phyloP scores from a whole-genome alignment of 2,113 vertebrate genomes.

The Amphilophus citrinellus region DNA sequence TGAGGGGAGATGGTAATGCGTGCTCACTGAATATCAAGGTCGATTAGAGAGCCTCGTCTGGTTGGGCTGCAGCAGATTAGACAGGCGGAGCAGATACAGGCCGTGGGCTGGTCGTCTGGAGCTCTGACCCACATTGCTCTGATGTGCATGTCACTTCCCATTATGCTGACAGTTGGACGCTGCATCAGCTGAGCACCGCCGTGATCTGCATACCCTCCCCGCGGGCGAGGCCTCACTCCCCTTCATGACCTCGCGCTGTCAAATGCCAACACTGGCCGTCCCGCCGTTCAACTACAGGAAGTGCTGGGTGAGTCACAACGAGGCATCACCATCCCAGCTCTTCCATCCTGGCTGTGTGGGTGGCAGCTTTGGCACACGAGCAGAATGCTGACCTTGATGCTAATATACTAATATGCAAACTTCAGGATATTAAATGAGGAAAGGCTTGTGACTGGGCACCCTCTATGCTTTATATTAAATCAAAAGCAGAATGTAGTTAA shows the following conservation, averaged over 20 bases:
- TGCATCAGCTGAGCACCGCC: slow-evolving; percentile 69
- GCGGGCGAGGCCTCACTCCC: slow-evolving; percentile 27
- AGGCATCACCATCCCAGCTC: slow-evolving; percentile 14
- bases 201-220: slow-evolving; percentile 59
- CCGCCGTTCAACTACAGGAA: slow-evolving; percentile 20
- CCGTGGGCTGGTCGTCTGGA: slow-evolving; percentile 76
- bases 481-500: background rate
- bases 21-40: slow-evolving; percentile 91
- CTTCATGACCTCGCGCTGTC: slow-evolving; percentile 36
- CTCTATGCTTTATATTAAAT: too few species aligned
- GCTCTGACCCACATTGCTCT: slow-evolving; percentile 83
- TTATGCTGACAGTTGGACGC: slow-evolving; percentile 66
- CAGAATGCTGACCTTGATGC: slow-evolving; percentile 45
- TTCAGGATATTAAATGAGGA: slow-evolving; percentile 25
- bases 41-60: slow-evolving; percentile 86
- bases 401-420: slow-evolving; percentile 20
- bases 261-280: slow-evolving; percentile 25
- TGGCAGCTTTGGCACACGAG: slow-evolving; percentile 26
- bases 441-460: background rate
- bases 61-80: slow-evolving; percentile 85
- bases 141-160: slow-evolving; percentile 80
- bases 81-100: slow-evolving; percentile 78
- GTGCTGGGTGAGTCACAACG: slow-evolving; percentile 51
- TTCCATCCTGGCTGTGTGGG: slow-evolving; percentile 6
- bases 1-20: slow-evolving; percentile 63